Percentiles rank a stretch among this genome's conserved stretches.
These are phyloP conservation scores for Mobula birostris DNA, from an alignment of 2,113 vertebrate genomes.

Conservation along the genomic window DNA sequence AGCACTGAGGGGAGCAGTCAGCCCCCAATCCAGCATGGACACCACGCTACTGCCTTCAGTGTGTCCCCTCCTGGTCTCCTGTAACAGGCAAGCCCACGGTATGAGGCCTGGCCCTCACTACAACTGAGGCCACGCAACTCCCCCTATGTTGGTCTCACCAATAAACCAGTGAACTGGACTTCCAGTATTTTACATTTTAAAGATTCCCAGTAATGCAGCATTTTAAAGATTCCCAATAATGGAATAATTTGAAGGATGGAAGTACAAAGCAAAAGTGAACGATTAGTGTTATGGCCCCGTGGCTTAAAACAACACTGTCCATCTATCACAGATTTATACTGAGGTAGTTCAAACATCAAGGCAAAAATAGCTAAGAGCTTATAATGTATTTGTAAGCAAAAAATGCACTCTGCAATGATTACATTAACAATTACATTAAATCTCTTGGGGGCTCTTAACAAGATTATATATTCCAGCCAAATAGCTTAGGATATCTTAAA, in stretches of 20 bases:
- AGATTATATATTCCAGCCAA: neutral
- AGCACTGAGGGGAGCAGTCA: too few species aligned
- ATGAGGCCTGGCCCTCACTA: too few species aligned
- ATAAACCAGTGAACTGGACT: too few species aligned
- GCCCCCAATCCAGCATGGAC: too few species aligned
- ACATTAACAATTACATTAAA: neutral
- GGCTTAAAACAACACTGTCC: neutral
- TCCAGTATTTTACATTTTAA: too few species aligned
- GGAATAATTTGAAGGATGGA: neutral
- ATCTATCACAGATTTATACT: neutral
- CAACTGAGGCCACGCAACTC: too few species aligned
- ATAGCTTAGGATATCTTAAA: slow-evolving; percentile 7
- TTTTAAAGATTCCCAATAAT: neutral
- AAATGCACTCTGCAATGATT: slow-evolving; percentile 5
- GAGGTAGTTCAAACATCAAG: neutral
- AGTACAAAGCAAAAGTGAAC: neutral
- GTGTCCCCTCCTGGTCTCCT: too few species aligned
- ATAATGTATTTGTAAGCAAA: neutral
- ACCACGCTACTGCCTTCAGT: too few species aligned
- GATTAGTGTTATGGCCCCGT: neutral
- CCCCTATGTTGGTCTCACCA: too few species aligned
- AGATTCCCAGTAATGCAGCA: neutral
- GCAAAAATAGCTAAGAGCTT: neutral
- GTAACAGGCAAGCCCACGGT: too few species aligned
- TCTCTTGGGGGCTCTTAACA: slow-evolving; percentile 12